Evolutionary conservation across 2,113 vertebrate species (phyloP).

Genomic region (Hystrix brachyura): DNA sequence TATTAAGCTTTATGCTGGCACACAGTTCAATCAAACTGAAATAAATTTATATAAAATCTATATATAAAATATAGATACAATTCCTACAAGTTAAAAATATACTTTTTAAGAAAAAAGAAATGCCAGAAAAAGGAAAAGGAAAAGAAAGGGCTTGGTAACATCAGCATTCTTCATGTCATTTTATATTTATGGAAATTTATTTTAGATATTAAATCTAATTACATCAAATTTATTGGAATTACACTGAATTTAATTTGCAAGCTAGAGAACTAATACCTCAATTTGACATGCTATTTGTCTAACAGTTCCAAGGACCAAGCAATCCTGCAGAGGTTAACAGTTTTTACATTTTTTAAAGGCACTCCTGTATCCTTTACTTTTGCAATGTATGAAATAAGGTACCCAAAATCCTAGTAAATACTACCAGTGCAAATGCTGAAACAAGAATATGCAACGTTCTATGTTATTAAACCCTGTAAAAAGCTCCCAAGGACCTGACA

Average conservation of each 20-base stretch:
- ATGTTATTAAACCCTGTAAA: background rate
- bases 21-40: constrained; percentile 36
- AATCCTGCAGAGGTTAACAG: background rate
- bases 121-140: background rate
- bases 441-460: background rate
- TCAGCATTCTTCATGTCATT: background rate
- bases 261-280: background rate
- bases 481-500: background rate
- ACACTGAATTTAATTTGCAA: background rate
- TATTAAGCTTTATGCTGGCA: background rate
- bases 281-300: background rate
- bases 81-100: background rate
- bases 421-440: background rate
- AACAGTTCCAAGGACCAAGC: constrained; percentile 1
- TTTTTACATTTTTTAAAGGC: constrained; percentile 47
- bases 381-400: constrained; percentile 50
- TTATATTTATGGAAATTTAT: constrained; percentile 19
- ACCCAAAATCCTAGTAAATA: constrained; percentile 4
- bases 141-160: background rate
- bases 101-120: constrained; percentile 30
- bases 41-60: constrained; percentile 7
- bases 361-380: constrained; percentile 6
- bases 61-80: background rate
- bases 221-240: background rate
- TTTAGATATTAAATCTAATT: constrained; percentile 51